Evolutionary conservation across 2,888 invertebrate species (phyloP).

Genomic region (Cremastinae sp.): DNA sequence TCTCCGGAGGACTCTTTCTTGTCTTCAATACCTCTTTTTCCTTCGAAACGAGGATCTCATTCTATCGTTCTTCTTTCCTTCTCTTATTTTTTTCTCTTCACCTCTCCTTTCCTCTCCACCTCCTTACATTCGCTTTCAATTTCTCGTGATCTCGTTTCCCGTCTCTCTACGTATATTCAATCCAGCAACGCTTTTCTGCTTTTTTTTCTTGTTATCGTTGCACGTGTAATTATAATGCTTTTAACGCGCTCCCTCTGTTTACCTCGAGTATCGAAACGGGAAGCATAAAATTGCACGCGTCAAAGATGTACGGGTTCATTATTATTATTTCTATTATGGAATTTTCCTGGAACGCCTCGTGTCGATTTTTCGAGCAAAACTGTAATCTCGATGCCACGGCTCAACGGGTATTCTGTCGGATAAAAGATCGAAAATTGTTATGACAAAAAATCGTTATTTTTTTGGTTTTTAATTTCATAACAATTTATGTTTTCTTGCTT

Average conservation of each 20-base stretch:
- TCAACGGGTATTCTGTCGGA: too few species aligned
- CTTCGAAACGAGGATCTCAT: constrained; percentile 45
- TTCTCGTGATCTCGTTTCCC: constrained; percentile 19
- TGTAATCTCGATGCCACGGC: too few species aligned
- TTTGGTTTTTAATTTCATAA: too few species aligned
- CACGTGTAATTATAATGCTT: constrained; percentile 1
- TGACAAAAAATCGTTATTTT: too few species aligned
- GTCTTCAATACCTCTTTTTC: constrained; percentile 45
- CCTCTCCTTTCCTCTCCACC: not conserved
- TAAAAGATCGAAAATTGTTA: too few species aligned
- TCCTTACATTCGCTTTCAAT: constrained; percentile 33
- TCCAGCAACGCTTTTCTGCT: not conserved
- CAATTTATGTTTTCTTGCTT: too few species aligned
- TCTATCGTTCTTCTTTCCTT: not conserved
- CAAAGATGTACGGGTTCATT: too few species aligned
- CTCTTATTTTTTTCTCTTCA: constrained; percentile 2
- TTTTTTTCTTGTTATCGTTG: not conserved
- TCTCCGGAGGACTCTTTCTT: constrained; percentile 53
- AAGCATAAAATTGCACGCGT: too few species aligned
- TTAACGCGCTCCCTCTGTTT: not conserved
- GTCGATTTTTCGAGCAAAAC: not conserved
- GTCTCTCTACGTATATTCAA: constrained; percentile 5
- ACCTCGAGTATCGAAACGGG: not conserved
- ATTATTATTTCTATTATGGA: too few species aligned
- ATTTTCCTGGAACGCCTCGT: too few species aligned